Evolutionary conservation across 1,140 invertebrate species (phyloP).

Genomic region (Brachionus rubens): DNA sequence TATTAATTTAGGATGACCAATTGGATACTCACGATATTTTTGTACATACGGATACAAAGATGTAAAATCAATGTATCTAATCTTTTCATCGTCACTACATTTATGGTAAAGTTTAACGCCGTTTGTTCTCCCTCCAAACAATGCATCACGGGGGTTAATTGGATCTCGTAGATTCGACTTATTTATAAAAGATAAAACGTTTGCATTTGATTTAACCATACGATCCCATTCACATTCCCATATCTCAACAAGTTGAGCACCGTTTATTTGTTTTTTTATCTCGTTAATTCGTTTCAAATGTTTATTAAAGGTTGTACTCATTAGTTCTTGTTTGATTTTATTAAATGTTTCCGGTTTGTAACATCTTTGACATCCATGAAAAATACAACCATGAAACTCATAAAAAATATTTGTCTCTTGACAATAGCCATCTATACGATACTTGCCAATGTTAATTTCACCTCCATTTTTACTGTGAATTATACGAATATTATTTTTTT

Average conservation of each 20-base stretch:
- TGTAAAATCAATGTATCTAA: slow-evolving; percentile 55
- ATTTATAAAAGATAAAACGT: too few species aligned
- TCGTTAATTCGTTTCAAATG: slow-evolving; percentile 43
- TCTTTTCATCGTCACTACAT: slow-evolving; percentile 51
- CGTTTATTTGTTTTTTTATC: slow-evolving; percentile 37
- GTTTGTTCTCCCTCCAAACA: slow-evolving; percentile 56
- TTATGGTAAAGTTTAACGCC: slow-evolving; percentile 52
- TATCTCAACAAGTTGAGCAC: slow-evolving; percentile 47
- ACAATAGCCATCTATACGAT: neutral
- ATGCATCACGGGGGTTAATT: slow-evolving; percentile 50
- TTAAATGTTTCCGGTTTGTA: slow-evolving; percentile 40
- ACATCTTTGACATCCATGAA: slow-evolving; percentile 50
- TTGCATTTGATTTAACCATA: slow-evolving; percentile 42
- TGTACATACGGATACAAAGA: slow-evolving; percentile 52
- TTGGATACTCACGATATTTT: slow-evolving; percentile 51
- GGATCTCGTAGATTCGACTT: neutral
- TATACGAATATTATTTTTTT: slow-evolving; percentile 23
- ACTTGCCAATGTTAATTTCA: neutral
- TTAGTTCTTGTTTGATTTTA: slow-evolving; percentile 43
- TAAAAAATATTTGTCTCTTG: slow-evolving; percentile 23
- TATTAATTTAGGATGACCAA: slow-evolving; percentile 55
- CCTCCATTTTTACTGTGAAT: neutral
- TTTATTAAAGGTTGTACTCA: slow-evolving; percentile 46
- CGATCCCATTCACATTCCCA: slow-evolving; percentile 50
- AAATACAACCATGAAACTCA: slow-evolving; percentile 50